Base-by-base conservation (phyloP, 2,888 invertebrate genomes). In the Chamaedrilus cognettii region DNA sequence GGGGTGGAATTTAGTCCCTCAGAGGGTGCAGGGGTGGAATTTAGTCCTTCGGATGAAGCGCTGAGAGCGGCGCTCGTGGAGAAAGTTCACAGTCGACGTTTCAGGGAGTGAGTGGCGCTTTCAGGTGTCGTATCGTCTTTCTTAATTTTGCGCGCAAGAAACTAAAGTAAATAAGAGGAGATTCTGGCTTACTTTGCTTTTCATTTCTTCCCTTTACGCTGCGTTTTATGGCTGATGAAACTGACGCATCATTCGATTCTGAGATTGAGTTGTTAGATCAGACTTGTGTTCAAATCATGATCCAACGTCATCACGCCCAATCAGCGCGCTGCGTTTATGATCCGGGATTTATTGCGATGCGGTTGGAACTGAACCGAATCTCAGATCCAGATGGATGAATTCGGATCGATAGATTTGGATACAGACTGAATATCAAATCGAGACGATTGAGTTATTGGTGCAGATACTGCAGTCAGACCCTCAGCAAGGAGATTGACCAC, bases 391-490 rank as follows among this genome's bases (percentile, higher is more conserved):
- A n/a, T n/a, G n/a, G n/a, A n/a, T n/a, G n/a, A n/a, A n/a, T n/a
- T n/a, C n/a, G n/a, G n/a, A n/a, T n/a, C n/a, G n/a, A n/a, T n/a
- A n/a, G n/a, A n/a, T n/a, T n/a, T n/a, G n/a, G n/a, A 58, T 28
- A 19, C 19, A 42, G 19, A 42, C 19, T 42, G 42, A 11, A 42
- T 11, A 42, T 7, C 42, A 42, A 42, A 42, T 42, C 19, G 42
- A 42, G 42, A 11, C 11, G 42, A 42, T 7, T 42, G 42, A 19
- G 19, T 42, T 19, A 42, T 42, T 15, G 5, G 4, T 49, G 49
- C 70, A 85, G 85, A 65, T 89, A 88, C 76, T 89, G 88, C 77
- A 86, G 88, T 75, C 89, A 89, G 79, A 84, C 86, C 50, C 82
- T 87, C 11, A 87, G 87, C n/a, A 79, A 85, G 56, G 86, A 86